These are phyloP conservation scores for Scaptomyza parva DNA, from an alignment of 2,888 invertebrate species.

Conservation along the genomic window DNA sequence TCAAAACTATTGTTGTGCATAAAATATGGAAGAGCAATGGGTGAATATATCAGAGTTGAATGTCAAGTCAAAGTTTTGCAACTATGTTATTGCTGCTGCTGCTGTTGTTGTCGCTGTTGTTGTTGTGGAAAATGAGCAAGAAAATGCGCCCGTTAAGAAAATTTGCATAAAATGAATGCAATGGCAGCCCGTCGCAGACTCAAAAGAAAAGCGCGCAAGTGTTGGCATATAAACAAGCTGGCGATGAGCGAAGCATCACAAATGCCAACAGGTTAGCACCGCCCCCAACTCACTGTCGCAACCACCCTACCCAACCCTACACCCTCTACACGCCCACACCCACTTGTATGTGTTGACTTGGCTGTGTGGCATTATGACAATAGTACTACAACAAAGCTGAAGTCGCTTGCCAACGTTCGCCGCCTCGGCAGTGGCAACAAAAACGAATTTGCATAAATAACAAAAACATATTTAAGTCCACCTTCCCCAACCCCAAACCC, in stretches of 20 bases:
- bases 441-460: constrained; percentile 78
- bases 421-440: constrained; percentile 61
- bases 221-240: constrained; percentile 72
- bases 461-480: constrained; percentile 75
- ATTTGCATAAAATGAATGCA: constrained; percentile 69
- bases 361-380: constrained; percentile 60
- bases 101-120: constrained; percentile 26
- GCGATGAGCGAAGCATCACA: constrained; percentile 54
- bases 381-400: constrained; percentile 65
- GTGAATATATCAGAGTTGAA: constrained; percentile 37
- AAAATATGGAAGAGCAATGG: constrained; percentile 61
- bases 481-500: constrained; percentile 21
- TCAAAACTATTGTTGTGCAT: constrained; percentile 70
- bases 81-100: constrained; percentile 32
- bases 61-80: constrained; percentile 64
- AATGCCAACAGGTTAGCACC: constrained; percentile 73
- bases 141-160: constrained; percentile 66
- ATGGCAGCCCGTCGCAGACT: constrained; percentile 21
- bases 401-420: constrained; percentile 47
- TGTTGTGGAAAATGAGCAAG: constrained; percentile 68
- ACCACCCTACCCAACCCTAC: neutral
- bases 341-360: constrained; percentile 40
- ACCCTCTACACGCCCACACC: constrained; percentile 1
- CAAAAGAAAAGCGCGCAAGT: constrained; percentile 47
- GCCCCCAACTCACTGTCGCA: neutral